A percentile compares a stretch with the other conserved stretches of the same genome.
Conservation (phyloP, 2,113 vertebrate species). For the Caloenas nicobarica region DNA sequence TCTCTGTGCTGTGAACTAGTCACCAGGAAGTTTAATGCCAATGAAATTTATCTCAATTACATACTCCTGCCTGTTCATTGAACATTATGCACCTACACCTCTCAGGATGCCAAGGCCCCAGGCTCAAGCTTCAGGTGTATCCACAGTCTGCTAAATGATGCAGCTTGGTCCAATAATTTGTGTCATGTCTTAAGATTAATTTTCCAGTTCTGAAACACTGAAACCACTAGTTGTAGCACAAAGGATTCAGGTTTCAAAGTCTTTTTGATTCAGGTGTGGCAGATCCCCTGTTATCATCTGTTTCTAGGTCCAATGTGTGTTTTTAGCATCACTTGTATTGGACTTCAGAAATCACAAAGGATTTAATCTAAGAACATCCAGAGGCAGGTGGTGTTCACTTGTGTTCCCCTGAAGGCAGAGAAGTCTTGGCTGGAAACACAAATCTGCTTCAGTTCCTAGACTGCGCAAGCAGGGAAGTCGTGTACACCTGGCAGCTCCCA, state of each 20-base stretch:
- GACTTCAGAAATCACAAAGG: not conserved
- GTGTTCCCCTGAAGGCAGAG: not conserved
- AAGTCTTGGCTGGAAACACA: not conserved
- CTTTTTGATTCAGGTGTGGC: not conserved
- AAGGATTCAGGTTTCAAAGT: not conserved
- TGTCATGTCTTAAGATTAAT: not conserved
- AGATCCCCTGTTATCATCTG: not conserved
- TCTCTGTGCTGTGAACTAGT: not conserved
- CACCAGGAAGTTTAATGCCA: not conserved
- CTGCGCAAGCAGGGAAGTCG: not conserved
- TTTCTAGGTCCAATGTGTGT: not conserved
- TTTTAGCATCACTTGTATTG: not conserved
- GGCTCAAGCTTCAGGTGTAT: not conserved
- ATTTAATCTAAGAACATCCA: not conserved
- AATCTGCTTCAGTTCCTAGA: not conserved
- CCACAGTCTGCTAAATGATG: not conserved
- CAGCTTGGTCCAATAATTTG: not conserved
- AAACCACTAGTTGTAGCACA: not conserved
- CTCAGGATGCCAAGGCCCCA: not conserved
- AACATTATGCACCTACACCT: not conserved
- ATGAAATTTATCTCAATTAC: not conserved
- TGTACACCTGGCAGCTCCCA: not conserved
- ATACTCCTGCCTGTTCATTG: not conserved
- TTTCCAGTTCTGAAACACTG: not conserved
- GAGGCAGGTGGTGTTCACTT: not conserved